Percentiles rank a stretch among this genome's conserved stretches.
These are phyloP conservation scores for Channa maculata DNA, from an alignment of 2,113 vertebrate species.

Conservation along the genomic window DNA sequence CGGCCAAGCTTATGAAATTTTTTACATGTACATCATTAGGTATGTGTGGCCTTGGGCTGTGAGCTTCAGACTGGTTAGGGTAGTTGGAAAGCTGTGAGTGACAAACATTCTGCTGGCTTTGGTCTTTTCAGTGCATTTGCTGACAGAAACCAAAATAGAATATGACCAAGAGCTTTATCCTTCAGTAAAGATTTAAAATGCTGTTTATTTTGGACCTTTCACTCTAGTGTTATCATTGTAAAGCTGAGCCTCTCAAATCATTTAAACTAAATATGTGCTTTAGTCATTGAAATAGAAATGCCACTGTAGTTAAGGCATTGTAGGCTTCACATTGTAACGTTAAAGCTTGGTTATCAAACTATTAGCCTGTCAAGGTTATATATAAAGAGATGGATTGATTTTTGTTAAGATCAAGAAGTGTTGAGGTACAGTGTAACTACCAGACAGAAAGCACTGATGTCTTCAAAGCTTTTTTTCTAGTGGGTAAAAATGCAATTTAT, in stretches of 20 bases:
- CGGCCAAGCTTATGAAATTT: no score
- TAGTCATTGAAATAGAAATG: neutral
- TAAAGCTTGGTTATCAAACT: neutral
- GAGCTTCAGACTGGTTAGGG: neutral
- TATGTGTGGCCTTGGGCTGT: no score
- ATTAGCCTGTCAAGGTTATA: neutral
- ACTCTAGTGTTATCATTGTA: neutral
- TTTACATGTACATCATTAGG: no score
- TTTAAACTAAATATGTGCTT: conserved; percentile 11
- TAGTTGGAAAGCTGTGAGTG: neutral
- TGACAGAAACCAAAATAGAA: neutral
- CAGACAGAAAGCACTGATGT: neutral
- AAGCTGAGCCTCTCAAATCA: conserved; percentile 1
- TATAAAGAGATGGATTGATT: neutral
- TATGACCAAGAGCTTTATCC: neutral
- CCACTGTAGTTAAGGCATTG: neutral
- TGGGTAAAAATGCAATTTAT: neutral
- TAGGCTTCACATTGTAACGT: neutral
- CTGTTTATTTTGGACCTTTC: neutral
- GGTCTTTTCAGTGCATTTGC: neutral
- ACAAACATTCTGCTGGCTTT: neutral
- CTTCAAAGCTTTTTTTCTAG: neutral
- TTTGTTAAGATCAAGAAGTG: neutral
- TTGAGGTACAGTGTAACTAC: neutral
- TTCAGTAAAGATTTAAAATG: neutral